Evolutionary conservation across 2,797 vertebrate species (phyloP).

Genomic region (Scolopax rusticola): DNA sequence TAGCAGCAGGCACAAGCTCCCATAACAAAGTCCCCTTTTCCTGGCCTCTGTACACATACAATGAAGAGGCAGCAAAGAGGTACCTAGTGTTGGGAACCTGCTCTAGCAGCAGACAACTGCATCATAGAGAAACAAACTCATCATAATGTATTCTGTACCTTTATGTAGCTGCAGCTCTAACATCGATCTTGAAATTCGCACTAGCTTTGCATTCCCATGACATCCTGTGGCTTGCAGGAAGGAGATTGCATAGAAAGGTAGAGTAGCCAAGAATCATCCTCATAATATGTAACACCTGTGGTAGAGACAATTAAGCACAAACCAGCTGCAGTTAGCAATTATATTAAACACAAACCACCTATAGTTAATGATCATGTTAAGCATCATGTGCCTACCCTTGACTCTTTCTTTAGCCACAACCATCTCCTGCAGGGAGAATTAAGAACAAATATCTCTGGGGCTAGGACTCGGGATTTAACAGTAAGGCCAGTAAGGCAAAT

Average conservation of each 20-base stretch:
- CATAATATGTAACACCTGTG: not conserved
- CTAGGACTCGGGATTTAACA: not conserved
- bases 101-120: not conserved
- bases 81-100: fast-evolving
- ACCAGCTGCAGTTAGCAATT: not conserved
- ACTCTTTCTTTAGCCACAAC: not conserved
- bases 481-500: not conserved
- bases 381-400: not conserved
- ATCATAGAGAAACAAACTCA: not conserved
- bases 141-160: not conserved
- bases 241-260: not conserved
- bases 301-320: not conserved
- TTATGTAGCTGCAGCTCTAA: not conserved
- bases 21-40: not conserved
- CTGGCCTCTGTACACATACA: not conserved
- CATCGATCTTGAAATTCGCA: fast-evolving
- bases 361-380: not conserved
- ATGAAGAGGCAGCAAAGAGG: not conserved
- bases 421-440: not conserved
- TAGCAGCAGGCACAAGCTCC: not conserved
- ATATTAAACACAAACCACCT: not conserved
- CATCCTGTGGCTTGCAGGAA: fast-evolving
- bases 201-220: not conserved
- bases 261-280: not conserved
- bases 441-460: not conserved